These are phyloP conservation scores for Microctonus aethiopoides DNA, from an alignment of 2,888 invertebrate species.

Conservation along the genomic window DNA sequence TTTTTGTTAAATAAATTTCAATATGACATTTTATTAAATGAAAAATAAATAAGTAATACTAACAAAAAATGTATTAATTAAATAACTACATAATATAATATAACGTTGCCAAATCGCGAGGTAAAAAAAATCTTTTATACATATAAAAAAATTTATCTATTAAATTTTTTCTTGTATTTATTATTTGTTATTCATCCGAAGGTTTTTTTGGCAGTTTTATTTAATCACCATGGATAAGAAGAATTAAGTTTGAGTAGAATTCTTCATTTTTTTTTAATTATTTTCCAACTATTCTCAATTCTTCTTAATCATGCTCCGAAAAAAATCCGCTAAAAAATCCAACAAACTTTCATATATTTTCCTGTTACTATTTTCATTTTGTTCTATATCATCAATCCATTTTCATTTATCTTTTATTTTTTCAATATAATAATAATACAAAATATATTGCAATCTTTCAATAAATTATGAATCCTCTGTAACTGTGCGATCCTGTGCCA, in stretches of 20 bases:
- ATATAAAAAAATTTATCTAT: conserved; percentile 13
- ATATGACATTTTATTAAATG: not conserved
- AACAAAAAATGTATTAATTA: not conserved
- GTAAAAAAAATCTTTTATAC: not conserved
- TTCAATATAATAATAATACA: conserved; percentile 27
- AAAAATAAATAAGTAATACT: conserved; percentile 9
- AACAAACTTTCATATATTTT: not conserved
- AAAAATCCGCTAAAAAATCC: conserved; percentile 30
- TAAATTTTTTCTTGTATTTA: not conserved
- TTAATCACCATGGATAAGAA: conserved; percentile 63
- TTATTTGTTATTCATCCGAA: not conserved
- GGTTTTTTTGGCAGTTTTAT: conserved; percentile 64
- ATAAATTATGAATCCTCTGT: conserved; percentile 25
- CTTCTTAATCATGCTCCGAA: conserved; percentile 16
- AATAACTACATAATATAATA: not conserved
- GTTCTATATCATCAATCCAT: not conserved
- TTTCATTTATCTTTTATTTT: not conserved
- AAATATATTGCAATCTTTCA: conserved; percentile 28
- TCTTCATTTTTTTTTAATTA: not conserved
- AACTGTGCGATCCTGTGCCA: conserved; percentile 23
- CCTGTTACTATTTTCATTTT: not conserved
- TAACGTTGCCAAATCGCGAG: not conserved
- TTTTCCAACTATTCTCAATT: conserved; percentile 6
- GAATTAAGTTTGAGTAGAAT: conserved; percentile 40
- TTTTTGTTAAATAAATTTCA: not conserved